Evolutionary conservation across 1,140 invertebrate species (phyloP).

Genomic region (Drosophila pallidifrons): DNA sequence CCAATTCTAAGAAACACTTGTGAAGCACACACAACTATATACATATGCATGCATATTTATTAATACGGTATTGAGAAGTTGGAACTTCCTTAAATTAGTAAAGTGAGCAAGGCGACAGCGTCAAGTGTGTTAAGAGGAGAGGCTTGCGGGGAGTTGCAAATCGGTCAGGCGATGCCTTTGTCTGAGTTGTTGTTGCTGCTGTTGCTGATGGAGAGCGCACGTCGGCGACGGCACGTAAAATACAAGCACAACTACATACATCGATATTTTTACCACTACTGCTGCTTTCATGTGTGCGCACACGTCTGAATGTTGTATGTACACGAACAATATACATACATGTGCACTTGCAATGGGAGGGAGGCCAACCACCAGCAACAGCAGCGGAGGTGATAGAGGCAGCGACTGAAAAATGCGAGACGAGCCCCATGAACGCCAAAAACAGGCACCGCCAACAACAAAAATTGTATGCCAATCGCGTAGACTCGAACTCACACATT

Average conservation of each 20-base stretch:
- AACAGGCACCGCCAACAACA: constrained; percentile 36
- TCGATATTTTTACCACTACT: neutral
- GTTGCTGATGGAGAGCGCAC: constrained; percentile 31
- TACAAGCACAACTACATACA: neutral
- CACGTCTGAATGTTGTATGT: neutral
- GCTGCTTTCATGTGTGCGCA: constrained; percentile 17
- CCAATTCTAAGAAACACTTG: constrained; percentile 17
- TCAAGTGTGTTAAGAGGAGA: neutral
- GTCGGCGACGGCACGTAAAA: constrained; percentile 45
- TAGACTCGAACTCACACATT: constrained; percentile 2
- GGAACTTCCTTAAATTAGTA: constrained; percentile 28
- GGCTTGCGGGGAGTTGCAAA: constrained; percentile 21
- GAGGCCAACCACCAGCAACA: constrained; percentile 9
- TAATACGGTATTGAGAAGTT: constrained; percentile 8
- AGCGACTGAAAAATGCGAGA: constrained; percentile 43
- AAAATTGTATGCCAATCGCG: constrained; percentile 31
- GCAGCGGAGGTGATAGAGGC: neutral
- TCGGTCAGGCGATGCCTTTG: constrained; percentile 32
- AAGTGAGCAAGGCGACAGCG: constrained; percentile 21
- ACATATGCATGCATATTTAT: constrained; percentile 11
- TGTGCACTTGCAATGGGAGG: constrained; percentile 11
- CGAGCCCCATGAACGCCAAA: constrained; percentile 71
- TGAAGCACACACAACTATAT: neutral
- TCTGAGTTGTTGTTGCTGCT: constrained; percentile 11
- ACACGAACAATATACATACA: neutral